phyloP scores from a whole-genome alignment of 2,888 invertebrate species.

The Chouioia cunea region DNA sequence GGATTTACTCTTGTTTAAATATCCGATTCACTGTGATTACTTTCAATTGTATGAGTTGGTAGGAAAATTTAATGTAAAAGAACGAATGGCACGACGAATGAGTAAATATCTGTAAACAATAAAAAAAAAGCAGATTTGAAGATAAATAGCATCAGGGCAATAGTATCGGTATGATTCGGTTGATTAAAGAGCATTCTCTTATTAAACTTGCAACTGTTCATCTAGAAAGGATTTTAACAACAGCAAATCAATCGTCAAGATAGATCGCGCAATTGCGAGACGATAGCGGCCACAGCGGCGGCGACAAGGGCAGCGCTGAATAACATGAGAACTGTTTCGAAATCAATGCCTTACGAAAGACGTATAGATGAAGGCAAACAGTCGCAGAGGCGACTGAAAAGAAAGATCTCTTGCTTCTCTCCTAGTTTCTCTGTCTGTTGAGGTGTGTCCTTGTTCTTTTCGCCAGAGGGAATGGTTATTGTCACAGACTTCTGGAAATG shows the following conservation, averaged over 20 bases:
- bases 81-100: too few species aligned
- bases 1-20: too few species aligned
- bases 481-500: slow-evolving; percentile 59
- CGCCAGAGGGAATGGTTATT: slow-evolving; percentile 36
- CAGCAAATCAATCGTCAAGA: slow-evolving; percentile 13
- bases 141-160: neutral
- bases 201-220: slow-evolving; percentile 23
- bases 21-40: too few species aligned
- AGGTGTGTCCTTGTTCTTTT: neutral
- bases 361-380: slow-evolving; percentile 12
- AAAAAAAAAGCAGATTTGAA: too few species aligned
- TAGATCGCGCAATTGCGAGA: neutral
- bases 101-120: too few species aligned
- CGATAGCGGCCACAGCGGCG: too few species aligned
- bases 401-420: slow-evolving; percentile 4
- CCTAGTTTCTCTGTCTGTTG: neutral
- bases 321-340: slow-evolving; percentile 28
- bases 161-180: neutral
- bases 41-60: too few species aligned
- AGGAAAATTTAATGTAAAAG: too few species aligned
- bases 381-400: neutral
- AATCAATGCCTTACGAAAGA: slow-evolving; percentile 26
- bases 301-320: slow-evolving; percentile 3
- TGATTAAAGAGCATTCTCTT: neutral
- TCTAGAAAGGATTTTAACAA: slow-evolving; percentile 43